Evolutionary conservation across 2,888 invertebrate genomes (phyloP).

Genomic region (Dendrolimus houi): DNA sequence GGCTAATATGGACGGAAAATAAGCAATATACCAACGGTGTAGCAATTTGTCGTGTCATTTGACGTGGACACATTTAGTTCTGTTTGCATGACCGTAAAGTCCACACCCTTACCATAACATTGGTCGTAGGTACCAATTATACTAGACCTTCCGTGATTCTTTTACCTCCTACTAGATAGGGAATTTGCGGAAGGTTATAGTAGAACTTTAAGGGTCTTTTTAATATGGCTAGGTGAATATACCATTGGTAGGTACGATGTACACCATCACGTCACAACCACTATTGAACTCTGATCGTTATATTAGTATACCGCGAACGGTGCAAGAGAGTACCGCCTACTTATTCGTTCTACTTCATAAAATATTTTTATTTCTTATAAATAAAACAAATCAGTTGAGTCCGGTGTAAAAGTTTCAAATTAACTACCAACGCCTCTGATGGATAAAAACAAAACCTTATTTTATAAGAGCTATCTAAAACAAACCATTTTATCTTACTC

Average conservation of each 20-base stretch:
- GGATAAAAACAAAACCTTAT: slow-evolving; percentile 18
- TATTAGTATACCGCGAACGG: slow-evolving; percentile 45
- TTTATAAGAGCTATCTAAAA: background rate
- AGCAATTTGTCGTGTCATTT: slow-evolving; percentile 64
- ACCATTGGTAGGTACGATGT: slow-evolving; percentile 46
- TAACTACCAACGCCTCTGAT: background rate
- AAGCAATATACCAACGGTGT: slow-evolving; percentile 47
- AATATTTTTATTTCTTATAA: background rate
- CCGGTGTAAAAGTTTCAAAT: too few relatives aligned
- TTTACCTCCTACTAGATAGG: slow-evolving; percentile 4
- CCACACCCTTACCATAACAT: slow-evolving; percentile 55
- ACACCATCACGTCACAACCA: slow-evolving; percentile 52
- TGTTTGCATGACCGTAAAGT: slow-evolving; percentile 66
- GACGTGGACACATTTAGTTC: slow-evolving; percentile 48
- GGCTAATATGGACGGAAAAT: slow-evolving; percentile 47
- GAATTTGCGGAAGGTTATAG: background rate
- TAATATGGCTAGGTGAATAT: background rate
- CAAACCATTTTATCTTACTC: too few relatives aligned
- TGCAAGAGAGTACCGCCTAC: slow-evolving; percentile 34
- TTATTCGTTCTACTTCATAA: background rate
- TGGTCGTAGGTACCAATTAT: slow-evolving; percentile 31
- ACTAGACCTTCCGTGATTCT: slow-evolving; percentile 23
- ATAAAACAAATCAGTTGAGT: too few relatives aligned
- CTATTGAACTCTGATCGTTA: slow-evolving; percentile 55
- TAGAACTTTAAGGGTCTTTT: background rate